Evolutionary conservation across 1,140 invertebrate genomes (phyloP), one percentile per base, ranked within the genome.

Genomic region (Trinorchestia longiramus): DNA sequence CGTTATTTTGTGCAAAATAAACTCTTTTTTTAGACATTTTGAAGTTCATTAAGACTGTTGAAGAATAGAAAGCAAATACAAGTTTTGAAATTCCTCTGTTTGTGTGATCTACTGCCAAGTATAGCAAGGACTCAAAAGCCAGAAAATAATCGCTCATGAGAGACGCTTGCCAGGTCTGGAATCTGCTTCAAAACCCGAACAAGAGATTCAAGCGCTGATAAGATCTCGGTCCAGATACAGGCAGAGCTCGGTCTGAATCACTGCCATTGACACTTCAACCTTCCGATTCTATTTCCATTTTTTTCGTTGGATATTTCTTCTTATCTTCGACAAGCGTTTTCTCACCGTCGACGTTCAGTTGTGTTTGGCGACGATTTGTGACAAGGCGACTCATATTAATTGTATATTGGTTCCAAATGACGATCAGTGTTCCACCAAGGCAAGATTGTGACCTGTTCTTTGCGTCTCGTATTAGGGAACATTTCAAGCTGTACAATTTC

Each of bases 321-420:
- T 90, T 90, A 90, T 90, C 88, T 90, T 43, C 43, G 88, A 90
- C 92, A 94, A 45, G 40, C 43, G 19, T 94, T 94, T 94, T 94
- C 92, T 94, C 92, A 43, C 44, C 36, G 92, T 40, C 44, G 43
- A 45, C 45, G 92, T 94, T 47, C 92, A 94, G 44, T 94, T 94
- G 92, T 94, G 92, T 45, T 43, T 94, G 92, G 92, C 92, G 92
- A 94, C 92, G 92, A 94, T 94, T 94, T 94, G 92, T 94, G 92
- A 94, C 92, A 94, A 94, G 92, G 43, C 41, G 44, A 11, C 43
- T 43, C 92, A 45, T 94, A 94, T 94, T 94, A 94, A 94, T 94
- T 94, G 43, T 94, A 45, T 94, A 45, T 94, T 45, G 44, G 44
- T 40, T 47, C 92, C 41, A 40, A 47, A 94, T 47, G 44, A 43